Evolutionary conservation across 2,888 invertebrate species (phyloP).

Genomic region (Drosophila hawaiiensis): DNA sequence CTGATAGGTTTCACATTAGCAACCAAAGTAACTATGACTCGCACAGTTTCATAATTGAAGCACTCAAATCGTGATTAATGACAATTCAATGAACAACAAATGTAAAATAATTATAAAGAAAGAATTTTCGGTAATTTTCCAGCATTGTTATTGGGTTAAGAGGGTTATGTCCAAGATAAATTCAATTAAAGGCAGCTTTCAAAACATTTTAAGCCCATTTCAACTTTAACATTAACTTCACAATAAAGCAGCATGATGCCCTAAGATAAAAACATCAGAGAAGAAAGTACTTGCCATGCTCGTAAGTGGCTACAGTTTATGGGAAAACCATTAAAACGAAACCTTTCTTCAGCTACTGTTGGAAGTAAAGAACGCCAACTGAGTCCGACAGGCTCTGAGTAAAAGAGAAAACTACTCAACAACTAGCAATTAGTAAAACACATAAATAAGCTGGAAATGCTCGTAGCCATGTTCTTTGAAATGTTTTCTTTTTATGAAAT

Average conservation of each 20-base stretch:
- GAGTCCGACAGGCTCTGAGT: neutral
- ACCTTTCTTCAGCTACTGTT: constrained; percentile 55
- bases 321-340: constrained; percentile 52
- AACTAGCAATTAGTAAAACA: constrained; percentile 60
- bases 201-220: constrained; percentile 55
- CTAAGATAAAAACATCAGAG: constrained; percentile 27
- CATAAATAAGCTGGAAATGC: constrained; percentile 51
- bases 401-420: constrained; percentile 21
- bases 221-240: neutral
- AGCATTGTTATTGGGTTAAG: constrained; percentile 33
- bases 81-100: constrained; percentile 35
- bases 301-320: constrained; percentile 57
- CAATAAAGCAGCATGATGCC: constrained; percentile 40
- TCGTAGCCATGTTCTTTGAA: constrained; percentile 32
- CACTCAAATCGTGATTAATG: constrained; percentile 56
- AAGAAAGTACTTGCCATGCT: constrained; percentile 61
- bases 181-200: constrained; percentile 71
- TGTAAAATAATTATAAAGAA: constrained; percentile 32
- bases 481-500: constrained; percentile 31
- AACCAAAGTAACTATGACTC: constrained; percentile 3
- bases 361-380: constrained; percentile 10
- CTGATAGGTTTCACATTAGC: constrained; percentile 15
- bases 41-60: constrained; percentile 5
- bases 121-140: constrained; percentile 45
- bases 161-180: constrained; percentile 40